Evolutionary conservation across 2,888 invertebrate species (phyloP).

Genomic region (Ichneumoninae sp.): DNA sequence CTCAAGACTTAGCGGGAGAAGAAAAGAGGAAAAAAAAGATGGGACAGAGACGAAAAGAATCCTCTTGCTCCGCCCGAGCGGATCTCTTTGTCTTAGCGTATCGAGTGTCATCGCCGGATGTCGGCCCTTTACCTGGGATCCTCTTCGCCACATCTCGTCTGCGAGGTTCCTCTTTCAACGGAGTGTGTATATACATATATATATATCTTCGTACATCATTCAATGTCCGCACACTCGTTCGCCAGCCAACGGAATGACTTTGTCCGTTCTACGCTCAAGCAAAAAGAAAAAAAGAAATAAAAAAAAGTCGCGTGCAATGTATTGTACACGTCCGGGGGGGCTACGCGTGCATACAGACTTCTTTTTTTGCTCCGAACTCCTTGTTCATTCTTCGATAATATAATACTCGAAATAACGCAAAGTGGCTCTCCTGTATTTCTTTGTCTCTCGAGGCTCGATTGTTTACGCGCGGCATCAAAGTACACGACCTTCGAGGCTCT

Average conservation of each 20-base stretch:
- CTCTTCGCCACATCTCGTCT: slow-evolving; percentile 30
- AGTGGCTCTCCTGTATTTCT: slow-evolving; percentile 22
- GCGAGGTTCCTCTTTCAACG: slow-evolving; percentile 23
- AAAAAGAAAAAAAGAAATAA: neutral
- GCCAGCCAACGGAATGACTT: slow-evolving; percentile 26
- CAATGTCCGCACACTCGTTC: neutral
- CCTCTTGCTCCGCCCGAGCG: slow-evolving; percentile 34
- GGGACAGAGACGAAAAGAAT: slow-evolving; percentile 38
- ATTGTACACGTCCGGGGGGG: slow-evolving; percentile 22
- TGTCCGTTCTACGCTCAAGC: slow-evolving; percentile 28
- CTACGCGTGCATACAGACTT: neutral
- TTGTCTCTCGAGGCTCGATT: slow-evolving; percentile 31
- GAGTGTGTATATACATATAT: neutral
- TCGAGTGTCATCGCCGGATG: slow-evolving; percentile 66
- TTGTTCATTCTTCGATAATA: slow-evolving; percentile 39
- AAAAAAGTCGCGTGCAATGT: slow-evolving; percentile 28
- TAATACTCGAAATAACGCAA: slow-evolving; percentile 2
- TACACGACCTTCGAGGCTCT: slow-evolving; percentile 7
- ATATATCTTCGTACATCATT: neutral
- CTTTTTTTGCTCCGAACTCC: neutral
- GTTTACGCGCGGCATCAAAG: neutral
- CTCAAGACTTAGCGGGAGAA: slow-evolving; percentile 52
- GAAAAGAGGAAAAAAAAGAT: slow-evolving; percentile 14
- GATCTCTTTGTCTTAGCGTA: slow-evolving; percentile 62
- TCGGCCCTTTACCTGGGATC: slow-evolving; percentile 60